Base-by-base conservation (phyloP, 1,140 invertebrate genomes). In the Potamilus streckersoni region DNA sequence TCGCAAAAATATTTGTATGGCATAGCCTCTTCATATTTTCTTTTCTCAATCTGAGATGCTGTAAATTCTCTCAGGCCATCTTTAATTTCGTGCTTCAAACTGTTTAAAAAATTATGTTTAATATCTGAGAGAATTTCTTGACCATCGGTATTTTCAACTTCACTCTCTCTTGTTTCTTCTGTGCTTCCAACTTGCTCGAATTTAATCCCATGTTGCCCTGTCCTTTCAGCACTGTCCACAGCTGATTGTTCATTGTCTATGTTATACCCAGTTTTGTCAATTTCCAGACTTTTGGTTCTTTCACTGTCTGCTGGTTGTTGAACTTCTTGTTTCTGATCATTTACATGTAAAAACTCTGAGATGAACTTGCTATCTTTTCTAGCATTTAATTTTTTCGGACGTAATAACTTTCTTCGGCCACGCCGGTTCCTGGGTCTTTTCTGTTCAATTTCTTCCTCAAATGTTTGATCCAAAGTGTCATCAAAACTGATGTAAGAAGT, bases 1-100 rank as follows among this genome's bases (percentile, higher is more conserved):
- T 81, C 69, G 74, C 89, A 90, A 70, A 86, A 88, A 77, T 84
- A 87, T 77, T 90, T 90, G 74, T 85, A 90, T 13, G 85, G 83
- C 16, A 76, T 60, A n/a, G 57, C 66, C 17, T 76, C 74, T 63
- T 76, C 74, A 71, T 76, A 76, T 61, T 76, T 67, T 57, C 63
- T 76, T 60, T 67, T 70, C 2, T 71, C 58, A 71, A 61, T 56
- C 67, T 49, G 38, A 49, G 38, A 49, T 38, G 65, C 56, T 57
- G 19, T 23, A 19, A n/a, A 19, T 23, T 62, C 23, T 62, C 13
- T 23, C 19, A 62, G 60, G 19, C 23, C 6, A 11, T 19, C 19
- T 23, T 62, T 19, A 23, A 62, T 23, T 23, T 62, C 23, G 0
- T n/a, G 19, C 60, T n/a, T 62, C 6, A n/a, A 19, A 62, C 23